Evolutionary conservation across 2,113 vertebrate genomes (phyloP).

Genomic region (Chrysochloris asiatica): DNA sequence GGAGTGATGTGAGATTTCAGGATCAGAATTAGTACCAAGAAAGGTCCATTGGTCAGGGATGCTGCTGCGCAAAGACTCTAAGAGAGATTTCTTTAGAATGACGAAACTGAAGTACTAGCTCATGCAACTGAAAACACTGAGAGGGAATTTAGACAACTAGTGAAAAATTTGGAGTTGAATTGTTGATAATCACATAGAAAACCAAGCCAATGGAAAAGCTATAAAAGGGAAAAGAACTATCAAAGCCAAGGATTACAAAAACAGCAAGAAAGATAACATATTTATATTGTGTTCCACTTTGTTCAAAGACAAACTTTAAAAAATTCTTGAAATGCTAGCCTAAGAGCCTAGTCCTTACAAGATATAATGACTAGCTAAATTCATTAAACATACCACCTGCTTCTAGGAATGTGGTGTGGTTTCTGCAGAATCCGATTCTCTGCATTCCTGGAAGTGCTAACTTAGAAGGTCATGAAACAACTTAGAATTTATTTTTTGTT

Average conservation of each 20-base stretch:
- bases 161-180: not conserved
- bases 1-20: not conserved
- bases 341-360: not conserved
- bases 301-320: not conserved
- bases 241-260: not conserved
- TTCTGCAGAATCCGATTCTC: not conserved
- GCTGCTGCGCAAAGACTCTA: not conserved
- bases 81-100: not conserved
- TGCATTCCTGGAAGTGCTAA: conserved; percentile 60
- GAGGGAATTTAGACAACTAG: not conserved
- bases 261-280: not conserved
- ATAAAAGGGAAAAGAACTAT: not conserved
- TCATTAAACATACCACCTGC: conserved; percentile 60
- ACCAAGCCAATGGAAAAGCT: not conserved
- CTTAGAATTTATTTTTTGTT: conserved; percentile 10
- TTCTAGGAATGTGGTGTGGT: conserved; percentile 44
- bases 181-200: not conserved
- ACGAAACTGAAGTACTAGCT: not conserved
- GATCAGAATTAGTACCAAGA: fast-evolving
- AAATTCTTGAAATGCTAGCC: not conserved
- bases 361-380: not conserved
- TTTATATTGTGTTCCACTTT: not conserved
- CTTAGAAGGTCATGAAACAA: not conserved
- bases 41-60: fast-evolving
- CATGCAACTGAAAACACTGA: not conserved